Evolutionary conservation across 2,113 vertebrate genomes (phyloP), one percentile per base, ranked within the genome.

Genomic region (Oncorhynchus gorbuscha): DNA sequence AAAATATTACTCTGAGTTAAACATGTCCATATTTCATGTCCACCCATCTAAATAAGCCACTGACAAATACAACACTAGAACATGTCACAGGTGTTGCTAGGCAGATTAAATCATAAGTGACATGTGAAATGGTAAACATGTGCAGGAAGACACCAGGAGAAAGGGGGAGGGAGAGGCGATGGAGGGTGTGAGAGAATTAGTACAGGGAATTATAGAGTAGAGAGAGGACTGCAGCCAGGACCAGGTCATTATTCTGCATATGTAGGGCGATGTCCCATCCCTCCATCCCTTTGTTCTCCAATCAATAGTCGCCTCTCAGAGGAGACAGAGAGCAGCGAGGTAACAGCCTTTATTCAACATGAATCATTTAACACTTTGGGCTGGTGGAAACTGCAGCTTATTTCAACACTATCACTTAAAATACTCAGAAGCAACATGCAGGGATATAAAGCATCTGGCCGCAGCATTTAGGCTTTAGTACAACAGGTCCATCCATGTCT

Each of bases 201-300:
- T 16, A 2, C 1, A 32, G 14, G 20, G 6, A 32, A 24, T 39
- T 1, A 18, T 16, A 68, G 65, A 45, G 67, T 5, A 30, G 67
- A 69, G 67, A 39, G 32, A 45, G 32, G 2, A 39, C 30, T 69
- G 32, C 48, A 55, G 4, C 51, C 14, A 55, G 65, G n/a, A 55
- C 71, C 67, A 77, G 81, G 84, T 90, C 86, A 91, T 90, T 91
- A 89, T 84, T 78, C 76, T 83, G 67, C 81, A 84, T 86, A 69
- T 73, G 68, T 74, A 74, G 81, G 73, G 39, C 39, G 30, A 45
- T 81, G 78, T 85, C 61, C 78, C 64, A 77, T 85, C 58, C 78
- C 64, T 83, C 74, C 71, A 14, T 39, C 35, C 49, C 73, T 64
- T 79, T 70, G 83, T 82, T 28, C 22, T 71, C 72, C 70, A 30